Conservation (phyloP, 1,140 invertebrate genomes). For the Drosophila sp. region DNA sequence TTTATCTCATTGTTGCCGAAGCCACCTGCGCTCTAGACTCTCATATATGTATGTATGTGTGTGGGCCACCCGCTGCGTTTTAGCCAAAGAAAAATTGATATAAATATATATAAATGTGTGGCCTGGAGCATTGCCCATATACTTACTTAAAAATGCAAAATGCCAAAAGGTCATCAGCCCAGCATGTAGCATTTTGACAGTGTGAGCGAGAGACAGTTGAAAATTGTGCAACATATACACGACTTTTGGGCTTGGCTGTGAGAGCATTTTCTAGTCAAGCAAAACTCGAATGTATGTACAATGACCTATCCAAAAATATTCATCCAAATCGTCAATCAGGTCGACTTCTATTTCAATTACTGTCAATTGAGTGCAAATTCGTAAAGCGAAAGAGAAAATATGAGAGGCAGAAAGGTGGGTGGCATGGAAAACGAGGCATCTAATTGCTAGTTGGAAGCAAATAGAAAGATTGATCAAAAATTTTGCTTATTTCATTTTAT, state of each 20-base stretch:
- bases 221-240: constrained; percentile 43
- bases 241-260: constrained; percentile 3
- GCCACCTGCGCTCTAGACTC: constrained; percentile 58
- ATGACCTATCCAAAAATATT: neutral
- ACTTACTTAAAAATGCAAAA: constrained; percentile 57
- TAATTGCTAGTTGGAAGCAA: too few species aligned
- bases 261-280: constrained; percentile 10
- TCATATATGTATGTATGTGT: neutral
- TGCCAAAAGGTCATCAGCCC: constrained; percentile 73
- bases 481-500: too few species aligned
- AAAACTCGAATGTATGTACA: neutral
- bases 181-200: constrained; percentile 57
- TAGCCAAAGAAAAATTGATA: constrained; percentile 61
- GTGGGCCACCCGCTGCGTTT: constrained; percentile 56
- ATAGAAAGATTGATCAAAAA: too few species aligned
- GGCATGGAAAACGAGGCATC: too few species aligned
- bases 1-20: constrained; percentile 29
- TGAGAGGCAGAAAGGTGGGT: neutral
- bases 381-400: neutral
- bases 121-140: constrained; percentile 57
- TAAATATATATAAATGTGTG: constrained; percentile 54
- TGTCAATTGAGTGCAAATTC: constrained; percentile 3
- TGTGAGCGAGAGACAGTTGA: constrained; percentile 24
- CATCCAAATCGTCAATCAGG: neutral
- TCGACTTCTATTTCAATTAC: neutral